Percentiles rank a stretch among this genome's conserved stretches.
Evolutionary conservation across 2,113 vertebrate genomes (phyloP).

Genomic region (Parotia lawesii): DNA sequence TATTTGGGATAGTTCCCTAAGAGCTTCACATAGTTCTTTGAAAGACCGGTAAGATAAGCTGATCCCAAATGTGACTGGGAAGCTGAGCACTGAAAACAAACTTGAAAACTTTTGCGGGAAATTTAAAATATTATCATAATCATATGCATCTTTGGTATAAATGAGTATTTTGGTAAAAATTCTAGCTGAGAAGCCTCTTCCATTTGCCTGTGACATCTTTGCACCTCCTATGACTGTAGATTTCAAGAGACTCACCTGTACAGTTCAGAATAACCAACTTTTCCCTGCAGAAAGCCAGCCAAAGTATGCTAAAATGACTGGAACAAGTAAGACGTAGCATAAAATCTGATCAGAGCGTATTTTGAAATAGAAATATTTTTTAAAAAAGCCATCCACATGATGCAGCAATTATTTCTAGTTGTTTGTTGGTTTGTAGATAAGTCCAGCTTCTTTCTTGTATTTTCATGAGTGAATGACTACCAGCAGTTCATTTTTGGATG

Average conservation of each 20-base stretch:
- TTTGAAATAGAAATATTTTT: background rate
- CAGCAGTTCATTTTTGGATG: background rate
- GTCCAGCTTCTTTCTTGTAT: background rate
- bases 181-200: background rate
- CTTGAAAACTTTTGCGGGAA: background rate
- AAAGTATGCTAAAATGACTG: background rate
- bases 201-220: background rate
- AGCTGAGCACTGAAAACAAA: background rate
- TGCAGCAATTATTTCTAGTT: background rate
- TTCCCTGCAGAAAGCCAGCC: background rate
- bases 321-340: background rate
- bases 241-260: background rate
- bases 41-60: background rate
- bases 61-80: background rate
- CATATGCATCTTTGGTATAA: background rate
- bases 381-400: background rate
- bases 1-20: background rate
- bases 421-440: background rate
- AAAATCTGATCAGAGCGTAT: background rate
- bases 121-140: background rate
- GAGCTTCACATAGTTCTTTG: background rate
- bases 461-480: background rate
- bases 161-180: background rate
- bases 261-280: background rate
- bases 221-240: background rate